Base-by-base conservation (phyloP, 30 jellyfish, hydroid and myxozoan genomes). In the Aurelia aurita region DNA sequence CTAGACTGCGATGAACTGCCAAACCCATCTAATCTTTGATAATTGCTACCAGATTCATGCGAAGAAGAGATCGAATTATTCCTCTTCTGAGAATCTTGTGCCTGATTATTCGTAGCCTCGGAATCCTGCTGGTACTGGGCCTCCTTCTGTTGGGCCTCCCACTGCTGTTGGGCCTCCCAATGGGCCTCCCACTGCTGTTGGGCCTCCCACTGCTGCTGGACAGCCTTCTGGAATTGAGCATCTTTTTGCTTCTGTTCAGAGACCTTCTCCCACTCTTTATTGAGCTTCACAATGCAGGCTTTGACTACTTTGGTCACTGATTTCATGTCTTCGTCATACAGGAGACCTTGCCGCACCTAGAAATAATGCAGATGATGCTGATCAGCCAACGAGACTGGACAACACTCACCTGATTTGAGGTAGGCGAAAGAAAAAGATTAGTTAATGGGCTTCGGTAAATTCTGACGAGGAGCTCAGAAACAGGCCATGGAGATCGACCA, bases 271-370 rank as follows among this genome's bases (percentile, higher is more conserved):
- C 97, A 74, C 32, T 81, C 97, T 45, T 77, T 89, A n/a, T 60
- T 89, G 63, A 89, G 88, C 71, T 81, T 76, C 18, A 18, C 59
- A 58, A 89, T 89, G 76, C 92, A 79, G 3, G 93, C 91, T 27
- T 79, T 73, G 45, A 89, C 97, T 4, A 87, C 87, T 65, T 89
- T 89, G 74, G 97, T 87, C 54, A 89, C 91, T n/a, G 86, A 73
- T 31, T 74, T 89, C 64, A 75, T 85, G 61, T 89, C 97, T 1
- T 89, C 97, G 39, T 89, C 97, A 47, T 76, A 80, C 34, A 89
- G 87, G 77, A 89, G 72, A 14, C 97, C 97, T 59, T 70, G 91
- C 89, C 85, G 78, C 66, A 89, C 97, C 97, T 89, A 81, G 65
- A 89, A 87, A 81, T 60, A 82, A 55, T 55, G 72, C 93, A 83